These are phyloP conservation scores for Numenius arquata DNA, from an alignment of 2,113 vertebrate genomes.

Conservation along the genomic window DNA sequence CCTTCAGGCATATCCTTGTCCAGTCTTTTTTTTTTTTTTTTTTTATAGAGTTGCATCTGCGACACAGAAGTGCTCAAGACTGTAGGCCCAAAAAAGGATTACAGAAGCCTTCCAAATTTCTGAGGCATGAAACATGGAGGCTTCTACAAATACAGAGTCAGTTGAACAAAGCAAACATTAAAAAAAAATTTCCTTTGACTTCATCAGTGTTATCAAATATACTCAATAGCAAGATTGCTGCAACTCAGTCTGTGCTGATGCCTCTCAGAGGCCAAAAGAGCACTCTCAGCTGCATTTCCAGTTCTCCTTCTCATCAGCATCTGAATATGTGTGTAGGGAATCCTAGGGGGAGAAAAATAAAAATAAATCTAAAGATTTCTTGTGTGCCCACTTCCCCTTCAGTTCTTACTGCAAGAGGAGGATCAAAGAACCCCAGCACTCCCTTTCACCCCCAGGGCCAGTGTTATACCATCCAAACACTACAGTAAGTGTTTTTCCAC, in stretches of 20 bases:
- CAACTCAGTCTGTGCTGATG: background rate
- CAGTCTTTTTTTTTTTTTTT: background rate
- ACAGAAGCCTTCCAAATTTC: background rate
- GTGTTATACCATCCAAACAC: background rate
- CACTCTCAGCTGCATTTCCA: constrained; percentile 11
- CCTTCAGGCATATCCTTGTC: background rate
- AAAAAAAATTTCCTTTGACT: background rate
- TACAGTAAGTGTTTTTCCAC: background rate
- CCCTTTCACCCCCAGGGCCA: background rate
- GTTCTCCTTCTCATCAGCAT: constrained; percentile 47
- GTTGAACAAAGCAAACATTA: background rate
- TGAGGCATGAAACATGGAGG: background rate
- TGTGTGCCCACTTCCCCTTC: background rate
- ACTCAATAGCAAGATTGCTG: background rate
- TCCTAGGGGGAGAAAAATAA: background rate
- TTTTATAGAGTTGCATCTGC: background rate
- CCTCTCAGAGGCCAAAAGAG: background rate
- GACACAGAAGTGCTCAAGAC: background rate
- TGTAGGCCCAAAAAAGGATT: background rate
- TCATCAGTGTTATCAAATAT: background rate
- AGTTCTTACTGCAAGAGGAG: background rate
- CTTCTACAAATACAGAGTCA: background rate
- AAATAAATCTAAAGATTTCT: accelerated
- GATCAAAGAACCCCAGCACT: background rate
- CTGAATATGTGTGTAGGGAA: background rate